These are phyloP conservation scores for Selenia dentaria DNA, from an alignment of 2,888 invertebrate species.

Conservation along the genomic window DNA sequence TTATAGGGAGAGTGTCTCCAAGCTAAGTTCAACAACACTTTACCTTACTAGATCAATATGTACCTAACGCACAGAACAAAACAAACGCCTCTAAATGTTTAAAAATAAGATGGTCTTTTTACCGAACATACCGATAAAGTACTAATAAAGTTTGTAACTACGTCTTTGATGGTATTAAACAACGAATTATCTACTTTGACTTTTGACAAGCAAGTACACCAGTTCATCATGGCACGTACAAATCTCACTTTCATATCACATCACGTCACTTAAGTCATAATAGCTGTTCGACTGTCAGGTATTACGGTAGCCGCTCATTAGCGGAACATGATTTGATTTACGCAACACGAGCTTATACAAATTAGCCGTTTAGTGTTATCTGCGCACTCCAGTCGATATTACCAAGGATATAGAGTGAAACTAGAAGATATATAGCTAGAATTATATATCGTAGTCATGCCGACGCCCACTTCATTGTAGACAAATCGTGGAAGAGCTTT, in stretches of 20 bases:
- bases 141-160: no score
- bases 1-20: no score
- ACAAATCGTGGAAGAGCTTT: not conserved
- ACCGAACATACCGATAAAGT: no score
- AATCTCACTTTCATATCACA: slow-evolving; percentile 53
- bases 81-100: no score
- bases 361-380: slow-evolving; percentile 77
- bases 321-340: slow-evolving; percentile 63
- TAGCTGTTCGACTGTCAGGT: slow-evolving; percentile 47
- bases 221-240: slow-evolving; percentile 13
- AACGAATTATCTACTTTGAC: no score
- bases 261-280: slow-evolving; percentile 45
- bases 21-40: no score
- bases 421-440: slow-evolving; percentile 46
- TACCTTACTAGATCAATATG: no score
- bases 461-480: not conserved
- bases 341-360: slow-evolving; percentile 69
- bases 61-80: no score
- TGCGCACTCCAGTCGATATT: slow-evolving; percentile 45
- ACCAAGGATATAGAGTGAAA: slow-evolving; percentile 29
- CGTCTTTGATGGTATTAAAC: no score
- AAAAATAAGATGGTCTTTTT: no score
- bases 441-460: slow-evolving; percentile 6
- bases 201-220: not conserved
- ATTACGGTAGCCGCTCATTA: slow-evolving; percentile 59